Percentiles rank a stretch among this genome's conserved stretches.
Conservation (phyloP, 1,140 invertebrate species). For the Plectus sambesii region DNA sequence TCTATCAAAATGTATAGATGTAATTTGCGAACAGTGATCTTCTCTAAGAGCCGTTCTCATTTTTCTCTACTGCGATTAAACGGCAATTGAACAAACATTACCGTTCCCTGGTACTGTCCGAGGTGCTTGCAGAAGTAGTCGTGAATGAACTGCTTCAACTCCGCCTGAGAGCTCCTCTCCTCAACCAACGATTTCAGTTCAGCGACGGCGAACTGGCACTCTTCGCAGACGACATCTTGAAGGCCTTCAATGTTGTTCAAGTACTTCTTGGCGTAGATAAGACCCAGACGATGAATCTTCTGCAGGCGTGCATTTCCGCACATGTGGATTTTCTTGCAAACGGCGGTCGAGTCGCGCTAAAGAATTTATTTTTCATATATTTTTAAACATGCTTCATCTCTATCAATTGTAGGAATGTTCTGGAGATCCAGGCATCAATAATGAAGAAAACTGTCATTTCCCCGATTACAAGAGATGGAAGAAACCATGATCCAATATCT, state of each 20-base stretch:
- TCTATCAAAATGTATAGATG: no score
- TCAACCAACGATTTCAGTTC: constrained; percentile 34
- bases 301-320: constrained; percentile 39
- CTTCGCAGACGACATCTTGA: constrained; percentile 40
- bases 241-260: constrained; percentile 19
- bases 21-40: no score
- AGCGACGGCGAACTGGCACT: constrained; percentile 41
- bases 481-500: no score
- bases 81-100: constrained; percentile 10
- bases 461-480: no score
- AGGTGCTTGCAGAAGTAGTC: constrained; percentile 32
- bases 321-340: constrained; percentile 36
- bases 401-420: no score
- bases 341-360: constrained; percentile 31
- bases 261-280: constrained; percentile 35
- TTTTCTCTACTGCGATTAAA: no score
- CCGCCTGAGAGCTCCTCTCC: constrained; percentile 26
- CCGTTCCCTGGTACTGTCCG: constrained; percentile 27
- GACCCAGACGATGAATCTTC: constrained; percentile 37
- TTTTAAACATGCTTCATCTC: no score
- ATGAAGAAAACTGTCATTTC: no score
- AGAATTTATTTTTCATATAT: no score
- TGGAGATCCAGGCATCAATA: no score
- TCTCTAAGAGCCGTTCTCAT: no score
- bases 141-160: constrained; percentile 32